phyloP scores from a whole-genome alignment of 2,113 vertebrate species.

The Hystrix cristata region DNA sequence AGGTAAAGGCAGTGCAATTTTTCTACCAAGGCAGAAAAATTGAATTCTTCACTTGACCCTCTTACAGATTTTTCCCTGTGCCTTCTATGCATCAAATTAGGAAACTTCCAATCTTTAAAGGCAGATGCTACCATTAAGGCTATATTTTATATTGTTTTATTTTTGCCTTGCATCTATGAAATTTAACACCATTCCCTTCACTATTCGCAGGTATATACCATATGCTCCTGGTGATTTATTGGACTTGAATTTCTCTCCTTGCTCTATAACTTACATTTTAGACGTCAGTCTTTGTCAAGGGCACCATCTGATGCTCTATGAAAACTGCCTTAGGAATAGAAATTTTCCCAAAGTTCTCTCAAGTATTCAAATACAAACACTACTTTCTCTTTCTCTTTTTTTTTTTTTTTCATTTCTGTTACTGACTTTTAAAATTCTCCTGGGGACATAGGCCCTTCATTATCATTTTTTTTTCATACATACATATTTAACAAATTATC shows the following conservation, averaged over 20 bases:
- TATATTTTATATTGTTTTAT: constrained; percentile 77
- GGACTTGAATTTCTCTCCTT: constrained; percentile 72
- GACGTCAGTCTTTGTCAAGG: constrained; percentile 79
- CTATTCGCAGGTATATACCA: constrained; percentile 86
- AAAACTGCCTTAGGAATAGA: constrained; percentile 78
- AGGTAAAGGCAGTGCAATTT: not conserved
- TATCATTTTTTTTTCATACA: not conserved
- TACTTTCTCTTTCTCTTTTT: constrained; percentile 8
- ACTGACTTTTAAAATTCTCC: constrained; percentile 2
- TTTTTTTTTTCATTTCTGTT: constrained; percentile 37
- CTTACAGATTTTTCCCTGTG: not conserved
- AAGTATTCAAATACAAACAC: constrained; percentile 48
- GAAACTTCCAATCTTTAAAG: constrained; percentile 76
- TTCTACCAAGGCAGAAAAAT: not conserved
- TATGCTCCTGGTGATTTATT: constrained; percentile 87
- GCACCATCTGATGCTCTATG: constrained; percentile 69
- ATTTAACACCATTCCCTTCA: constrained; percentile 85
- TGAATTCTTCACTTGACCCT: not conserved
- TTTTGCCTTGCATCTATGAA: constrained; percentile 75
- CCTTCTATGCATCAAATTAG: constrained; percentile 66
- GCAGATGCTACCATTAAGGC: constrained; percentile 78
- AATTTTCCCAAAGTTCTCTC: constrained; percentile 66
- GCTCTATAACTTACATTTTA: constrained; percentile 77
- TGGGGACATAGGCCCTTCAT: not conserved
- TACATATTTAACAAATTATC: not conserved